Percentiles rank a stretch among this genome's conserved stretches.
Evolutionary conservation across 2,888 invertebrate genomes (phyloP).

Genomic region (Pandemis cinnamomeana): DNA sequence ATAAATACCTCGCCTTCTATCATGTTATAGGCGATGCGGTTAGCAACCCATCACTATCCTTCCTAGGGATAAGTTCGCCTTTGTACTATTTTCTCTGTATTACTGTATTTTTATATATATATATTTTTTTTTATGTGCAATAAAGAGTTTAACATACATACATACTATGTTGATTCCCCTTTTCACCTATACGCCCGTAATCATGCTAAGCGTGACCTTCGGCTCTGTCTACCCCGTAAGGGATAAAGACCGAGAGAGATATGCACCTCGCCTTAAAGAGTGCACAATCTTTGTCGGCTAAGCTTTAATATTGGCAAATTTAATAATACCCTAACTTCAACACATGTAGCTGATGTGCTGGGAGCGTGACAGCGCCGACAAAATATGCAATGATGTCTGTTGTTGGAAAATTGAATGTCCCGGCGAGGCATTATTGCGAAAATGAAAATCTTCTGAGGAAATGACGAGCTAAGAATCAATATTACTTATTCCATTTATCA

Average conservation of each 20-base stretch:
- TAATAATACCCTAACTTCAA: constrained; percentile 16
- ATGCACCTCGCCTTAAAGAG: background rate
- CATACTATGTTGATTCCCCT: too few relatives aligned
- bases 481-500: background rate
- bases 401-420: constrained; percentile 19
- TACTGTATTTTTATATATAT: too few relatives aligned
- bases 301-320: constrained; percentile 6
- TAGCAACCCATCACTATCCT: too few relatives aligned
- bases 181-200: too few relatives aligned
- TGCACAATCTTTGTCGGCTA: background rate
- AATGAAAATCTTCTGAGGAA: background rate
- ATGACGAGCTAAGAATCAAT: background rate
- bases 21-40: too few relatives aligned
- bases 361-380: background rate
- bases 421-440: constrained; percentile 1
- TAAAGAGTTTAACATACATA: too few relatives aligned
- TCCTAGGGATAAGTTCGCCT: too few relatives aligned
- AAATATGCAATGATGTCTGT: constrained; percentile 22
- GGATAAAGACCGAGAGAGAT: too few relatives aligned
- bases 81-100: too few relatives aligned
- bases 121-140: too few relatives aligned
- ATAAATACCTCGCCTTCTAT: background rate
- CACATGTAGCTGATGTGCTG: constrained; percentile 19
- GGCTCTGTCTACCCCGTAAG: too few relatives aligned
- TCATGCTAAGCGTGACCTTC: too few relatives aligned